A percentile compares a stretch with the other conserved stretches of the same genome.
Evolutionary conservation across 2,797 vertebrate species (phyloP).

Genomic region (Cossypha polioptera): DNA sequence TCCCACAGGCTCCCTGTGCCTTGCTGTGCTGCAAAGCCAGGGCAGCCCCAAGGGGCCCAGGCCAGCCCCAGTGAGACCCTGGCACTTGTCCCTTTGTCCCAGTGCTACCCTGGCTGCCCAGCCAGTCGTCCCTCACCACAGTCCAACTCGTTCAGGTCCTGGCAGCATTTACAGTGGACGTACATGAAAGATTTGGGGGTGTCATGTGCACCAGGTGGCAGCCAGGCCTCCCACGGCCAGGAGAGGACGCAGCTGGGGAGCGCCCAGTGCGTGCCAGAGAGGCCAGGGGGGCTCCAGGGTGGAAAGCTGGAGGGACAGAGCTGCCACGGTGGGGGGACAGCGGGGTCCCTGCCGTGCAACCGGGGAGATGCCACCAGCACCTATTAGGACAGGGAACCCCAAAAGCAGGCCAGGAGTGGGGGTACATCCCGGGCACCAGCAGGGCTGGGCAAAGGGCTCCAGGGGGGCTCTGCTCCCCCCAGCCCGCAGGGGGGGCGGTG

Average conservation of each 20-base stretch:
- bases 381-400: fast-evolving
- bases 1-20: background rate
- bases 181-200: background rate
- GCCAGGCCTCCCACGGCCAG: background rate
- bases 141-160: fast-evolving
- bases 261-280: background rate
- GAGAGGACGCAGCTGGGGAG: background rate
- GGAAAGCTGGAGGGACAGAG: fast-evolving
- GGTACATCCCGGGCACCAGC: fast-evolving
- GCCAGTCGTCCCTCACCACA: too few relatives aligned
- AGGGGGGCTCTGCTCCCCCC: background rate
- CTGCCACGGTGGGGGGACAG: fast-evolving
- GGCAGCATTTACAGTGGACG: fast-evolving
- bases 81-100: too few relatives aligned
- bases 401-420: background rate
- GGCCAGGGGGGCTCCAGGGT: background rate
- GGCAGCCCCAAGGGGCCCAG: background rate
- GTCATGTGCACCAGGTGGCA: fast-evolving
- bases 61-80: fast-evolving
- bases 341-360: too few relatives aligned
- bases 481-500: fast-evolving
- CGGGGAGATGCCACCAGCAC: background rate
- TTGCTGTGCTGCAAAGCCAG: background rate
- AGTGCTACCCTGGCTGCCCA: fast-evolving
- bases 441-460: background rate